Conservation (phyloP, 2,113 vertebrate genomes). For the Callospermophilus lateralis region DNA sequence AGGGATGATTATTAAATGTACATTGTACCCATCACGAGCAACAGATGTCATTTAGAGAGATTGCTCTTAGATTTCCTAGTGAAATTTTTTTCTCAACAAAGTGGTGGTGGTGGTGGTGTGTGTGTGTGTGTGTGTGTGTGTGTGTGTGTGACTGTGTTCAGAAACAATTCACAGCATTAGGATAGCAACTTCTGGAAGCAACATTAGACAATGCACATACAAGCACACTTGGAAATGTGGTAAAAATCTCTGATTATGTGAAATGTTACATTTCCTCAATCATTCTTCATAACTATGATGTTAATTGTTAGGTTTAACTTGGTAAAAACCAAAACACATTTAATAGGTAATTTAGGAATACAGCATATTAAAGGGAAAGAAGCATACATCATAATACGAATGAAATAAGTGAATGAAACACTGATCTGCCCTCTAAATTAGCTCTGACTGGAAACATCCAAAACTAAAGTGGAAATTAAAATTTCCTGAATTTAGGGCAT, state of each 20-base stretch:
- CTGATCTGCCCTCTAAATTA: neutral
- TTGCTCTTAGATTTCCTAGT: conserved; percentile 52
- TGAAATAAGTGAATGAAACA: neutral
- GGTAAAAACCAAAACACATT: neutral
- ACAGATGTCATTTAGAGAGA: conserved; percentile 72
- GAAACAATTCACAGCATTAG: neutral
- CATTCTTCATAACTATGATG: neutral
- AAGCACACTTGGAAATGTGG: conserved; percentile 65
- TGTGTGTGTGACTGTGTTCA: neutral
- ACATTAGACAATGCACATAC: conserved; percentile 19
- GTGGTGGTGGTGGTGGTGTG: neutral
- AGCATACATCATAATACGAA: neutral
- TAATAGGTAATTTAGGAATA: neutral
- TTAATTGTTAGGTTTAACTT: conserved; percentile 63
- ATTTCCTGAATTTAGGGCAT: neutral
- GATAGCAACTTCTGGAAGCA: neutral
- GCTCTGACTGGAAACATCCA: neutral
- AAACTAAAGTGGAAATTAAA: neutral
- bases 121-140: too few relatives aligned
- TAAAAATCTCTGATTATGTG: conserved; percentile 51
- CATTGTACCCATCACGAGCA: conserved; percentile 67
- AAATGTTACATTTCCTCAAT: conserved; percentile 41
- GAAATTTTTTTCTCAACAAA: neutral
- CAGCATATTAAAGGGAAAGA: neutral
- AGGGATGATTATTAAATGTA: neutral